Percentiles rank a stretch among this genome's conserved stretches.
Evolutionary conservation across 1,140 invertebrate genomes (phyloP).

Genomic region (Nasonia giraulti): DNA sequence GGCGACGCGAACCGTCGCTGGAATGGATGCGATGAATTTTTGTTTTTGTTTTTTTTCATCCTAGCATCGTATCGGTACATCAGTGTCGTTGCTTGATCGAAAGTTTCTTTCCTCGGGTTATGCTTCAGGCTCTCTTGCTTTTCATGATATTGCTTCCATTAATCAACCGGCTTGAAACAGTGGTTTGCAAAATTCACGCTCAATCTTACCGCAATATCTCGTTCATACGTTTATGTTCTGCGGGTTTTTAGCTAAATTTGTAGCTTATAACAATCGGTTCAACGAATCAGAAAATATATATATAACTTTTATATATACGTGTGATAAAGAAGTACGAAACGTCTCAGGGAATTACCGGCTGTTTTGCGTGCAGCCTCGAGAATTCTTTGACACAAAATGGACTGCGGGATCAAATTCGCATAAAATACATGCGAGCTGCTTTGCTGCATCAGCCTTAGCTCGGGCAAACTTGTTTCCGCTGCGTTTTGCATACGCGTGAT

Average conservation of each 20-base stretch:
- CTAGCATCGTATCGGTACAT: neutral
- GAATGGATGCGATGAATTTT: conserved; percentile 37
- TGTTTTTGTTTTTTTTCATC: neutral
- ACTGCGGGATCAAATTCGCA: neutral
- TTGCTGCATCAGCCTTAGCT: neutral
- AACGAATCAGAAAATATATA: no score
- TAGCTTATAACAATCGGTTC: no score
- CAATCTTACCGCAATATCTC: no score
- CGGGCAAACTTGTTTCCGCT: conserved; percentile 1
- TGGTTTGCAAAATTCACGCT: no score
- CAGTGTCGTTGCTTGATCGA: conserved; percentile 19
- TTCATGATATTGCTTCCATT: neutral
- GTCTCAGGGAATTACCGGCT: neutral
- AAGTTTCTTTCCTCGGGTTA: neutral
- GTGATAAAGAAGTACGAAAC: neutral
- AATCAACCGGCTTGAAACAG: neutral
- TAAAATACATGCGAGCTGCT: conserved; percentile 6
- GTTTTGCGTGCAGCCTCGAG: neutral
- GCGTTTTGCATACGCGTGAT: conserved; percentile 2
- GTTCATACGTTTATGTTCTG: no score
- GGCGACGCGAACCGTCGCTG: neutral
- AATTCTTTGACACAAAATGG: neutral
- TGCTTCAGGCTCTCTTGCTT: neutral
- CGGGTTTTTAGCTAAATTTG: no score
- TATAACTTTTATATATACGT: neutral